Evolutionary conservation across 2,888 invertebrate species (phyloP).

Genomic region (Torymus texanus): DNA sequence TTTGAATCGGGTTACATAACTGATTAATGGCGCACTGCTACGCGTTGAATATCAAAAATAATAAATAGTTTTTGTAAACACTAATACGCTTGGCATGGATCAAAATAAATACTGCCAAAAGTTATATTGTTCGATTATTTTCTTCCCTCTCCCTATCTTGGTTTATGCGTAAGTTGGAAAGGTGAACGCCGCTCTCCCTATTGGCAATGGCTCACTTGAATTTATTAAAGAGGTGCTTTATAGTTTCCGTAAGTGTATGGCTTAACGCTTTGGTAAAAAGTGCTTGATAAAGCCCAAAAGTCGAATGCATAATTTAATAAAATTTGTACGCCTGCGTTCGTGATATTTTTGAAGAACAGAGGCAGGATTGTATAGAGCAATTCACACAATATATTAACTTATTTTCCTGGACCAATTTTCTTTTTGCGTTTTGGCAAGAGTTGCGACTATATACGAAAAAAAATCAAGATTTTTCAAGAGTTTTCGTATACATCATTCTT

Average conservation of each 20-base stretch:
- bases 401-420: no score
- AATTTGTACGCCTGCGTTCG: background rate
- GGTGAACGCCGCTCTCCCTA: background rate
- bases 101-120: conserved; percentile 41
- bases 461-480: no score
- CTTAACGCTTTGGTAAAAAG: background rate
- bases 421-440: no score
- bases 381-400: no score
- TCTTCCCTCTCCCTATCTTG: background rate
- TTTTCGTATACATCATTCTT: no score
- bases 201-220: conserved; percentile 10
- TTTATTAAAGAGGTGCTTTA: background rate
- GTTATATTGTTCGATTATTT: conserved; percentile 42
- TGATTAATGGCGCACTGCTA: background rate
- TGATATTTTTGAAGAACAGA: no score
- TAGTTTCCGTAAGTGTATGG: background rate
- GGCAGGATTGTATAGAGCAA: no score
- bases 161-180: background rate
- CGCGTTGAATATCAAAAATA: conserved; percentile 13
- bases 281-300: no score
- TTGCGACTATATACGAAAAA: no score
- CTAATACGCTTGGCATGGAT: conserved; percentile 28
- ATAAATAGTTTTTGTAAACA: conserved; percentile 38
- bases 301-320: background rate
- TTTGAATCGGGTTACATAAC: background rate